Evolutionary conservation across 2,113 vertebrate genomes (phyloP), one percentile per base, ranked within the genome.

Genomic region (Leiothrix lutea): DNA sequence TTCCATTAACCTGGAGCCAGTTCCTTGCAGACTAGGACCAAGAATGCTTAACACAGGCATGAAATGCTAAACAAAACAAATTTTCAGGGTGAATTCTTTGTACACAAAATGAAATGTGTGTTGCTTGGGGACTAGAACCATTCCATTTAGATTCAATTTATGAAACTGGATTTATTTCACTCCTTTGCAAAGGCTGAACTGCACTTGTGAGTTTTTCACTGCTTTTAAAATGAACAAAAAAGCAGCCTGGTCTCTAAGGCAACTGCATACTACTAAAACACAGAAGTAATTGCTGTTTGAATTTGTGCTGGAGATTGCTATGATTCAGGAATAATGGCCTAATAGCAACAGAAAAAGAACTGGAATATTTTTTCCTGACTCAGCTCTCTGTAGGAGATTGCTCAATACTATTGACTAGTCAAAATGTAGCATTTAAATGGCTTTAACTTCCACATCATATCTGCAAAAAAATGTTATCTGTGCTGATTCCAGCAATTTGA

Each of bases 371-470:
- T 91, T 83, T 86, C 79, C 85, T 78, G 44, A 91, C 45, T 92
- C 71, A 90, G 60, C 62, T n/a, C 16, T 83, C 47, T 71, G 17
- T 62, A 80, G 54, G 51, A 77, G 38, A 83, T 83, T 90, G 85
- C 29, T 95, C 93, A 83, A 86, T 90, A 88, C 20, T 95, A 86
- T 90, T 53, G 92, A 93, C 56, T 67, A 66, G 64, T 75, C 33
- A 50, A 93, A 96, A 93, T 60, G 44, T 47, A 78, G 66, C 80
- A 91, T 80, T 70, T 80, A 95, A 95, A 83, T 64, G 22, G 33
- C 35, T 95, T 91, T 86, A 70, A 67, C 29, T 83, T 90, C 36
- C 61, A 67, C 12, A 62, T 90, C 31, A 67, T 40, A 74, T 38
- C 23, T 56, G 47, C 21, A 93, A 92, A 95, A 95, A 95, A 86